Base-by-base conservation (phyloP, 1,140 invertebrate genomes). In the Tribolium madens region DNA sequence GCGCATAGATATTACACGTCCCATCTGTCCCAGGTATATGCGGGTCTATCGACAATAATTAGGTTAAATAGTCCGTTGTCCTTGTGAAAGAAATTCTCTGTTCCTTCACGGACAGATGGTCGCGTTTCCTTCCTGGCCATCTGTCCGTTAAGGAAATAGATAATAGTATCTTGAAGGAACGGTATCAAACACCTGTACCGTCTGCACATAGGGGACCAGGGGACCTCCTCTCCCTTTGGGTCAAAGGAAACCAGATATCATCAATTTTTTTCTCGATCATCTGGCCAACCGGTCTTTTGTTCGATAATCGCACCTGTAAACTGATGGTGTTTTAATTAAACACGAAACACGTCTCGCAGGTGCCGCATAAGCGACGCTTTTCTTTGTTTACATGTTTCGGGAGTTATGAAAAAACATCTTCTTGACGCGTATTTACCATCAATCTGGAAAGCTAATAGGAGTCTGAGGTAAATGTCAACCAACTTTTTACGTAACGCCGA, bases 151-250 rank as follows among this genome's bases (percentile, higher is more conserved):
- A 64, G 57, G 57, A 64, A 64, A 64, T 64, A 64, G 57, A 64
- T 64, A 64, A 64, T 64, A 26, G 14, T 64, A 64, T 64, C 57
- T 64, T 64, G 17, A 18, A 64, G 57, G 50, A 76, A 68, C 77
- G 74, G 74, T 73, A 79, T 73, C 74, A 73, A 68, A 48, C 57
- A 73, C 69, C 74, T 79, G 75, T 76, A 57, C 50, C 57, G 42
- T 42, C 70, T 33, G 33, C 46, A 31, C 15, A 10, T 7, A 14
- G 9, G 9, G 5, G 13, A 53, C 10, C n/a, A n/a, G n/a, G n/a
- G n/a, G n/a, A n/a, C n/a, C n/a, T n/a, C n/a, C 13, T 18, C 33
- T 60, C 26, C 70, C 57, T 47, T 50, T 72, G 47, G 71, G 72
- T 73, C 76, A 69, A 47, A 77, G 69, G 68, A 72, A 52, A 72